A percentile compares a stretch with the other conserved stretches of the same genome.
Evolutionary conservation across 1,140 invertebrate genomes (phyloP).

Genomic region (Aphaenogaster rudis): DNA sequence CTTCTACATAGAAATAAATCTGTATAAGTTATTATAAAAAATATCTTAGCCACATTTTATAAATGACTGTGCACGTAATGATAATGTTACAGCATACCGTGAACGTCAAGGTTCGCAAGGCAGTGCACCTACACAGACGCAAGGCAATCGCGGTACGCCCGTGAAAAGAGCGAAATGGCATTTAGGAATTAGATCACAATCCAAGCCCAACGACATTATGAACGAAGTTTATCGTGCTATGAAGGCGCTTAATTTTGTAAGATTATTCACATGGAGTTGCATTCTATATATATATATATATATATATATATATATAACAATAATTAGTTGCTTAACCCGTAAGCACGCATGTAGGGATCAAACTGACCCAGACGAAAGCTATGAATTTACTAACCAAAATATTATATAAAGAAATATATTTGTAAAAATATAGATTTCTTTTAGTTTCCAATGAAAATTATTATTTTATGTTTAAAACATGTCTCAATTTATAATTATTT

Average conservation of each 20-base stretch:
- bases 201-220: constrained; percentile 99
- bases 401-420: too few relatives aligned
- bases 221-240: constrained; percentile 99
- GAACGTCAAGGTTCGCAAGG: constrained; percentile 82
- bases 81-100: constrained; percentile 81
- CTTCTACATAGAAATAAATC: constrained; percentile 1
- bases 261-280: constrained; percentile 68
- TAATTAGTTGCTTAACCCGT: background rate
- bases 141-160: constrained; percentile 89
- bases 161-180: constrained; percentile 99
- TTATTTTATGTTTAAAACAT: too few relatives aligned
- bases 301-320: background rate
- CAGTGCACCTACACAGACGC: constrained; percentile 72
- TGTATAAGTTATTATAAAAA: background rate
- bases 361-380: too few relatives aligned
- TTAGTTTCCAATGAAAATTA: too few relatives aligned
- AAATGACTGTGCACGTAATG: background rate
- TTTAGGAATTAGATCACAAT: constrained; percentile 99
- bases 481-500: too few relatives aligned
- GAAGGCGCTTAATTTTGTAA: constrained; percentile 98
- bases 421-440: too few relatives aligned
- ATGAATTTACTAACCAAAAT: too few relatives aligned
- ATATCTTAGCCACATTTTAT: background rate
- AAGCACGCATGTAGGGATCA: too few relatives aligned
- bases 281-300: background rate